Evolutionary conservation across 2,888 invertebrate genomes (phyloP), one percentile per base, ranked within the genome.

Genomic region (Listrodromus nycthemerus): DNA sequence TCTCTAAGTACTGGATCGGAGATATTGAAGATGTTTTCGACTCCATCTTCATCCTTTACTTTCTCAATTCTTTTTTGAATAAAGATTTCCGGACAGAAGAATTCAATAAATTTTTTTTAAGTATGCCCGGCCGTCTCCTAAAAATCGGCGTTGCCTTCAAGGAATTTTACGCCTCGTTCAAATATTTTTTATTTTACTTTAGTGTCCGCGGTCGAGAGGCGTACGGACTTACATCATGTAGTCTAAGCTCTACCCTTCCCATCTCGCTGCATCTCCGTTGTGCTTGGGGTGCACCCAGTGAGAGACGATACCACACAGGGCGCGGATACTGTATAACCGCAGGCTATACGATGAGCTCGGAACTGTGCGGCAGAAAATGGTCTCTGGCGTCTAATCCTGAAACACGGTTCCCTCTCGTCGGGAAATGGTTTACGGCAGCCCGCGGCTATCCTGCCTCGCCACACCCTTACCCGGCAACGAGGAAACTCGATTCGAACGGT

Each of bases 301-400:
- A 37, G 66, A 66, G 65, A 21, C 48, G 48, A 65, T 75, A 50
- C 75, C 75, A 75, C 75, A 75, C 75, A 75, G 75, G 75, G 63
- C 75, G 75, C 75, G 33, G 19, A 65, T 19, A 37, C 19, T 65
- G 30, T 33, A 63, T 19, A 63, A 63, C 19, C 7, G 8, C 27
- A 65, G 33, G 37, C 27, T 61, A 61, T 61, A 61, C n/a, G n/a
- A 10, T 37, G 33, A 70, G 37, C 55, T 21, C 41, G 41, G 71
- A 58, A 37, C 33, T 41, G 37, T 73, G n/a, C 27, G 48, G 74
- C 74, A 37, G 33, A 33, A 33, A 63, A 73, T 63, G 74, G 74
- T 74, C 48, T 63, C 41, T 13, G 66, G 37, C 33, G 33, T 75
- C 75, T 75, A 50, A 75, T 75, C 50, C 75, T 61, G 16, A 52